phyloP scores from a whole-genome alignment of 2,113 vertebrate species.

The Plotosus lineatus region DNA sequence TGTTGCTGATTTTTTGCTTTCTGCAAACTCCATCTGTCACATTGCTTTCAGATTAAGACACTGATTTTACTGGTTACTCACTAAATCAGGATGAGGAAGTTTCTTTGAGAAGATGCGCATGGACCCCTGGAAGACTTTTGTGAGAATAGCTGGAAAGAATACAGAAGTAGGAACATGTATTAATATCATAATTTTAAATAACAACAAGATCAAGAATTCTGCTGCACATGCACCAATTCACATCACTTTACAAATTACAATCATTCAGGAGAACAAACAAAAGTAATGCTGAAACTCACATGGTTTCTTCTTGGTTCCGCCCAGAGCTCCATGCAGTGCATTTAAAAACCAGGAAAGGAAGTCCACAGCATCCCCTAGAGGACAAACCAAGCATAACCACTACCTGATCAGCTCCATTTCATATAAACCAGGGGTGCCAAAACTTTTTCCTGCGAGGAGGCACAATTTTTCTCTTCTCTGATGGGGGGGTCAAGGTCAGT shows the following conservation, averaged over 20 bases:
- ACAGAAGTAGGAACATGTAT: not conserved
- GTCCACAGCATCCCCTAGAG: constrained; percentile 90
- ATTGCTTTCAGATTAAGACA: not conserved
- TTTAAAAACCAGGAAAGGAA: constrained; percentile 98
- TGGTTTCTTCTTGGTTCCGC: constrained; percentile 91
- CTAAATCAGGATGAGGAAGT: constrained; percentile 92
- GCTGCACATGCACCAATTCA: not conserved
- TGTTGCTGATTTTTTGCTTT: not conserved
- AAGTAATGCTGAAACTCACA: constrained; percentile 75
- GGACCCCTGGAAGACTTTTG: constrained; percentile 93
- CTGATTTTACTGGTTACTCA: constrained; percentile 59
- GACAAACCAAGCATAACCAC: constrained; percentile 37
- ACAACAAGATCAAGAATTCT: not conserved
- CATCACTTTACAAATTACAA: not conserved
- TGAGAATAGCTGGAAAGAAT: constrained; percentile 80
- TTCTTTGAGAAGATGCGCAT: constrained; percentile 99
- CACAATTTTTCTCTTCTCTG: too few relatives aligned
- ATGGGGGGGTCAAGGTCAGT: too few relatives aligned
- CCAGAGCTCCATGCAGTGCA: constrained; percentile 88
- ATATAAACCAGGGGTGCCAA: too few relatives aligned
- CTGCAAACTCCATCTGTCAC: not conserved
- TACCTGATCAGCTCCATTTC: not conserved
- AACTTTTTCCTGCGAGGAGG: too few relatives aligned
- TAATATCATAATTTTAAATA: not conserved
- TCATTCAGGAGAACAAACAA: not conserved